Conservation (phyloP, 2,888 invertebrate genomes). For the Eupithecia subumbrata region DNA sequence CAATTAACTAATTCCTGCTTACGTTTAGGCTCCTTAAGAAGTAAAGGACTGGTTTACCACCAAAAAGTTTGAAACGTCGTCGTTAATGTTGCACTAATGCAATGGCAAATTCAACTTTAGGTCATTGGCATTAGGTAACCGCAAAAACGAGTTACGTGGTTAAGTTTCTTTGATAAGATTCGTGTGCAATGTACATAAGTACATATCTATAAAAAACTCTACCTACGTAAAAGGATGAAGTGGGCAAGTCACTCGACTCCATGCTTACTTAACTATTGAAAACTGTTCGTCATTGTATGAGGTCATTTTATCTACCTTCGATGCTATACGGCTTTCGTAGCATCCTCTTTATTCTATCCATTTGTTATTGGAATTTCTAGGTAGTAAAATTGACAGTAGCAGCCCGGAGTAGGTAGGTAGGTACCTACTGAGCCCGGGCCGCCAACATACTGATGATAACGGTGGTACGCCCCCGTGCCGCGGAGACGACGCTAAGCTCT, state of each 20-base stretch:
- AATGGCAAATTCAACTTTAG: slow-evolving; percentile 11
- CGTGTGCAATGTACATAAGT: not conserved
- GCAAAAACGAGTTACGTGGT: slow-evolving; percentile 6
- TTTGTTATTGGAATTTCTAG: not conserved
- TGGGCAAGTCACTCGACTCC: not conserved
- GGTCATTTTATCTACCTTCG: not conserved
- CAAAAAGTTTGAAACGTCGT: not conserved
- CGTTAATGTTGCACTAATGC: not conserved
- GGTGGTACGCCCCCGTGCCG: not conserved
- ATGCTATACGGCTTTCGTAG: not conserved
- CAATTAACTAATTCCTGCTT: not conserved
- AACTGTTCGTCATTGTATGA: not conserved
- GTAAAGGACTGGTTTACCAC: not conserved
- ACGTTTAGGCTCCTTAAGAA: not conserved
- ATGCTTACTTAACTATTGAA: not conserved
- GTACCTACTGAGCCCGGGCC: too few relatives aligned
- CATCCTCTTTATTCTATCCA: not conserved
- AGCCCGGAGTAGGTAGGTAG: too few relatives aligned
- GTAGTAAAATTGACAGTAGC: not conserved
- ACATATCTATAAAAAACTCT: not conserved
- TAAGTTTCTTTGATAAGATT: not conserved
- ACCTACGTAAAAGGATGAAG: not conserved
- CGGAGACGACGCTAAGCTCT: not conserved
- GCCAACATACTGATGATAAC: not conserved
- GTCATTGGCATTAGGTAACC: slow-evolving; percentile 6